Evolutionary conservation across 2,888 invertebrate genomes (phyloP).

Genomic region (Drosophila paramelanica): DNA sequence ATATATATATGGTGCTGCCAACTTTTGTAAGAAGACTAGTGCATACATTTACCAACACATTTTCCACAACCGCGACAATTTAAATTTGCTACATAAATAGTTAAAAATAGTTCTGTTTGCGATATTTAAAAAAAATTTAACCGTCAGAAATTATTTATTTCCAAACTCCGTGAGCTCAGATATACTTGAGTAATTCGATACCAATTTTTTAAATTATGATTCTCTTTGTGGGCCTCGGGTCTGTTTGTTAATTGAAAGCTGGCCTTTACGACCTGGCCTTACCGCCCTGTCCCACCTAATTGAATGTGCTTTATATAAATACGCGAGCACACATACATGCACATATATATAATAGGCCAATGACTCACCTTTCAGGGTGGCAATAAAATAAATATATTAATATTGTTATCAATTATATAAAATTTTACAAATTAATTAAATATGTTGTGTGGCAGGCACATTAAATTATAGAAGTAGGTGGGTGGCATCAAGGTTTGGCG

Average conservation of each 20-base stretch:
- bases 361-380: conserved; percentile 25
- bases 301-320: conserved; percentile 9
- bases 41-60: neutral
- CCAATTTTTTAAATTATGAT: neutral
- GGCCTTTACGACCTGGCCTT: conserved; percentile 2
- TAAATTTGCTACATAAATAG: conserved; percentile 2
- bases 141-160: conserved; percentile 4
- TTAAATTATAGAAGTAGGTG: conserved; percentile 14
- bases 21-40: conserved; percentile 26
- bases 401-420: conserved; percentile 39
- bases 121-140: conserved; percentile 4
- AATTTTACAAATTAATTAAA: conserved; percentile 41
- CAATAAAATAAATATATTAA: conserved; percentile 39
- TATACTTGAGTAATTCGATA: conserved; percentile 5
- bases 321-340: neutral
- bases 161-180: neutral
- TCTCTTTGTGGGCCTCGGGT: neutral
- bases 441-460: conserved; percentile 33
- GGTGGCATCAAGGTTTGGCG: conserved; percentile 32
- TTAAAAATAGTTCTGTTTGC: neutral
- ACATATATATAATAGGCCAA: conserved; percentile 1
- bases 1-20: conserved; percentile 36
- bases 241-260: conserved; percentile 18
- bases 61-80: conserved; percentile 26
- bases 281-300: neutral